phyloP scores from a whole-genome alignment of 2,113 vertebrate genomes.

The Melanerpes aurifrons region DNA sequence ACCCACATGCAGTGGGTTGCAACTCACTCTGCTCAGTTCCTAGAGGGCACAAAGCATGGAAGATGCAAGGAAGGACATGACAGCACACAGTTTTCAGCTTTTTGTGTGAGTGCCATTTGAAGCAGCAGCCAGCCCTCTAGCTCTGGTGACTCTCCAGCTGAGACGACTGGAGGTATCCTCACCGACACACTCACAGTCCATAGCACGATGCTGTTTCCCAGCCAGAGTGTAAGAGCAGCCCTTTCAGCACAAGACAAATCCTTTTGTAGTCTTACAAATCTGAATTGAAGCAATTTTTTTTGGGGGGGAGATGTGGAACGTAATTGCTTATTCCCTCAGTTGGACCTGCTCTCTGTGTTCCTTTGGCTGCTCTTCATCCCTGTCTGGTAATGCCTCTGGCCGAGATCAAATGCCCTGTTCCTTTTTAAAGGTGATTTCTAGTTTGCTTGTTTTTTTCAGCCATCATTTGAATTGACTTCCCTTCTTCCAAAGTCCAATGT shows the following conservation, averaged over 20 bases:
- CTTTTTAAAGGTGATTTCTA: not conserved
- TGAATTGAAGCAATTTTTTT: not conserved
- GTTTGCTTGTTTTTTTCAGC: not conserved
- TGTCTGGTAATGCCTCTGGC: not conserved
- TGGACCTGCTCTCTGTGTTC: not conserved
- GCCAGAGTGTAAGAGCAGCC: not conserved
- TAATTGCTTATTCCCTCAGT: not conserved
- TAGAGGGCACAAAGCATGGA: not conserved
- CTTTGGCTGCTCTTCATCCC: not conserved
- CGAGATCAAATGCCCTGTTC: not conserved
- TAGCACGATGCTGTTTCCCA: not conserved
- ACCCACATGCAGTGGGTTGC: not conserved
- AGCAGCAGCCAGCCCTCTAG: not conserved
- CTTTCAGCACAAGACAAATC: not conserved
- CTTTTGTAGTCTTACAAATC: not conserved
- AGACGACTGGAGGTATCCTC: not conserved
- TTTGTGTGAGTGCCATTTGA: not conserved
- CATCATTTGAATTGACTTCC: not conserved
- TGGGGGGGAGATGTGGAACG: too few relatives aligned
- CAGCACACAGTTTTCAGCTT: fast-evolving
- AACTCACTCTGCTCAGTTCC: not conserved
- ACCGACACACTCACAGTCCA: fast-evolving
- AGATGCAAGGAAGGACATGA: fast-evolving
- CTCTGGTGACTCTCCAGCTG: not conserved
- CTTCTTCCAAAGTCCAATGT: not conserved